Percentiles rank a stretch among this genome's conserved stretches.
These are phyloP conservation scores for Phasia obesa DNA, from an alignment of 2,888 invertebrate genomes.

Conservation along the genomic window DNA sequence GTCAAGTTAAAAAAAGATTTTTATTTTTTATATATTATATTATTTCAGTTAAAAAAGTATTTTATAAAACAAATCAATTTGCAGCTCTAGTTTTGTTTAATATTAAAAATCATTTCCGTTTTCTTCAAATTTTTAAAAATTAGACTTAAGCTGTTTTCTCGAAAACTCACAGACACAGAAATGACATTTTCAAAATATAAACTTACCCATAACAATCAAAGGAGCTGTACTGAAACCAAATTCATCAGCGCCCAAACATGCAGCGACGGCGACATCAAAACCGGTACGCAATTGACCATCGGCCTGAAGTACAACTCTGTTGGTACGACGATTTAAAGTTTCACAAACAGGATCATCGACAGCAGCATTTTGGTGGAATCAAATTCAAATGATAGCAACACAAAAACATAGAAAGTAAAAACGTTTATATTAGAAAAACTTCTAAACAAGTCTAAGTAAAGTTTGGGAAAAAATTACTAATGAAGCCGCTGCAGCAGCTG, in stretches of 20 bases:
- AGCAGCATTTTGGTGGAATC: slow-evolving; percentile 13
- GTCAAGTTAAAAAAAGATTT: too few species aligned
- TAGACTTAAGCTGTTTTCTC: too few species aligned
- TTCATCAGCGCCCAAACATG: slow-evolving; percentile 98
- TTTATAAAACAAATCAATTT: too few species aligned
- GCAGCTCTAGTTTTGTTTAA: too few species aligned
- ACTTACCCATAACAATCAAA: slow-evolving; percentile 93
- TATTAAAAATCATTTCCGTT: too few species aligned
- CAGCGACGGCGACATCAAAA: slow-evolving; percentile 97
- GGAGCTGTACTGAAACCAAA: slow-evolving; percentile 99
- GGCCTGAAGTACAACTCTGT: slow-evolving; percentile 95
- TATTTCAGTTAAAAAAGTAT: too few species aligned
- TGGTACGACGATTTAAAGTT: background rate
- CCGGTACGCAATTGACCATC: slow-evolving; percentile 98
- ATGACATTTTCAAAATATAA: background rate
- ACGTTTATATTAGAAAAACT: slow-evolving; percentile 76
- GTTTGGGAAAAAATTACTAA: slow-evolving; percentile 81
- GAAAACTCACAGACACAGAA: too few species aligned
- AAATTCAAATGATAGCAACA: slow-evolving; percentile 66
- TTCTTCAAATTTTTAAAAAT: too few species aligned
- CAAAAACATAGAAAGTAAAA: slow-evolving; percentile 77
- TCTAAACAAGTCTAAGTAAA: slow-evolving; percentile 72
- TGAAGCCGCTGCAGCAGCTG: slow-evolving; percentile 80
- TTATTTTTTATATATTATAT: too few species aligned
- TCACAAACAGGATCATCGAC: slow-evolving; percentile 7